Conservation (phyloP, 2,888 invertebrate species). For the Idaea aversata region DNA sequence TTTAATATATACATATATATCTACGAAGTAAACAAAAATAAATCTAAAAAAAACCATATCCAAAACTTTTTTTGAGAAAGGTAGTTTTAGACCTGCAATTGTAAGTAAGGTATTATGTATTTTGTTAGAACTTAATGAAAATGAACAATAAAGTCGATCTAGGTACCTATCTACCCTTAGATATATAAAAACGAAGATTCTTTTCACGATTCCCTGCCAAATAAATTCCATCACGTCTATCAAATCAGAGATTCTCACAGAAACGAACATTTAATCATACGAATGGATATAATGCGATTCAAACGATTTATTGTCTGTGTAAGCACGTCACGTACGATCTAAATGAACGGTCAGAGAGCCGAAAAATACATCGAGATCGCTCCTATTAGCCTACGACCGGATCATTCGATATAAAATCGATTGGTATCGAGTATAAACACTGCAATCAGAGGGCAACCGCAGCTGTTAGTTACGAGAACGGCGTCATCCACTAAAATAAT, state of each 20-base stretch:
- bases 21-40: no score
- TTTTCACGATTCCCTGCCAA: constrained; percentile 8
- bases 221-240: constrained; percentile 62
- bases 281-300: constrained; percentile 71
- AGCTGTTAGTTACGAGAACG: constrained; percentile 64
- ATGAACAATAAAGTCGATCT: no score
- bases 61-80: no score
- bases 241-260: constrained; percentile 74
- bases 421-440: constrained; percentile 74
- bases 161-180: no score
- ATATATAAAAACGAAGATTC: constrained; percentile 1
- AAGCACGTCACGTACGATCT: constrained; percentile 76
- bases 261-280: constrained; percentile 74
- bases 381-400: constrained; percentile 72
- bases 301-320: constrained; percentile 73
- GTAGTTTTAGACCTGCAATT: no score
- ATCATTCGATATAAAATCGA: constrained; percentile 72
- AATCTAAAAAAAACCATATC: no score
- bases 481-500: constrained; percentile 79
- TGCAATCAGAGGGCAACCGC: constrained; percentile 70
- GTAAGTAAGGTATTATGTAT: no score
- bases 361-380: constrained; percentile 72
- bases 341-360: constrained; percentile 71
- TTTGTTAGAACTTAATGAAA: neutral
- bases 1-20: no score